These are phyloP conservation scores for Takifugu flavidus DNA, from an alignment of 2,113 vertebrate genomes.

Conservation along the genomic window DNA sequence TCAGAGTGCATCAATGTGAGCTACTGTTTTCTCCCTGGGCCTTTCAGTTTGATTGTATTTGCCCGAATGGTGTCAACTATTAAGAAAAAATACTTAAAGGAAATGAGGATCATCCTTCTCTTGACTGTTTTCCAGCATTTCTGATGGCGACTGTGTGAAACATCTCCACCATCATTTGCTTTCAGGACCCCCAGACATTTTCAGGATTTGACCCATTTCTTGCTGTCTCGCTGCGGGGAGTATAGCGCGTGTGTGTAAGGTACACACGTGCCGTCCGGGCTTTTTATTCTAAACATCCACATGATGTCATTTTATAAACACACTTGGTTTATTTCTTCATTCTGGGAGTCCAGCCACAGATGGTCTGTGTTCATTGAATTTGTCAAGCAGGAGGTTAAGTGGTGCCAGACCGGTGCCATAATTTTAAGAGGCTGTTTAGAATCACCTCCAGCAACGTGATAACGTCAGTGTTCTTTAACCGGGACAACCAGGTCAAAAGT, in stretches of 20 bases:
- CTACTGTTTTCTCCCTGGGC: constrained; percentile 45
- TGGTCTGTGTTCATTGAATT: constrained; percentile 24
- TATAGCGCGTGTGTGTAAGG: neutral
- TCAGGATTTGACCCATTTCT: constrained; percentile 21
- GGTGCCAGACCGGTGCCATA: constrained; percentile 28
- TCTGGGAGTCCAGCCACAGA: constrained; percentile 10
- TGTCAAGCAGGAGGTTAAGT: constrained; percentile 26
- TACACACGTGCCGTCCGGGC: neutral
- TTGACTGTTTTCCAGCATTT: constrained; percentile 1
- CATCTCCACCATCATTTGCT: neutral
- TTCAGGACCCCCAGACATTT: constrained; percentile 13
- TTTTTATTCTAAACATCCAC: constrained; percentile 18
- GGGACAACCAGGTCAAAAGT: neutral
- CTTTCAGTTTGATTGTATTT: constrained; percentile 45
- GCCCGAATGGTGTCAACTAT: constrained; percentile 26
- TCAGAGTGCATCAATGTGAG: constrained; percentile 48
- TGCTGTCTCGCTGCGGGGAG: constrained; percentile 12
- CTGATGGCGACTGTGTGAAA: constrained; percentile 1
- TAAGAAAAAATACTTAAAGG: neutral
- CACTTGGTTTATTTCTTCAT: constrained; percentile 7
- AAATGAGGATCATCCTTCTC: constrained; percentile 10
- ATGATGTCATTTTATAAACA: constrained; percentile 14
- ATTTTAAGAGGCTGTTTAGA: constrained; percentile 24
- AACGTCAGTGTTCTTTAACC: constrained; percentile 41
- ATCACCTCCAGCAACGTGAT: constrained; percentile 28